These are phyloP conservation scores for Xylota segnis DNA, from an alignment of 2,888 invertebrate species.

Conservation along the genomic window DNA sequence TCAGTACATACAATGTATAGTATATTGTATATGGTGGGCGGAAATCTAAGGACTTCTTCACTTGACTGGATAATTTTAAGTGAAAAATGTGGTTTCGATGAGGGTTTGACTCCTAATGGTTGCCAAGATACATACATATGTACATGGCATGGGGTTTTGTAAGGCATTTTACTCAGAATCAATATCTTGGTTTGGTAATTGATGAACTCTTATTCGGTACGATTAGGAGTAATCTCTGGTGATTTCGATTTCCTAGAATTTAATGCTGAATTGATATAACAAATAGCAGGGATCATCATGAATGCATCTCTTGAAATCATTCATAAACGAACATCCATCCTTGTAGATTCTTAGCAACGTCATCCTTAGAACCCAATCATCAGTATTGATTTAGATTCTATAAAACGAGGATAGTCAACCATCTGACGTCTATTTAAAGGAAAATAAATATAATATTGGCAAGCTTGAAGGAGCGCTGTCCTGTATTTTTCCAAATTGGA, in stretches of 20 bases:
- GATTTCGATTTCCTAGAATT: not conserved
- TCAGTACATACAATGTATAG: not conserved
- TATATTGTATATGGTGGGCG: not conserved
- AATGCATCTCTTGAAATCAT: no score
- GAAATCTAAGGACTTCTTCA: slow-evolving; percentile 19
- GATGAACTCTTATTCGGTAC: not conserved
- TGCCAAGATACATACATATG: no score
- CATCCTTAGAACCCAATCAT: no score
- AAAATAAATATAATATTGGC: not conserved
- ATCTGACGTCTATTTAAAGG: not conserved
- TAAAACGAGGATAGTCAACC: not conserved
- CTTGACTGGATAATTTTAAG: slow-evolving; percentile 30
- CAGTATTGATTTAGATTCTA: no score
- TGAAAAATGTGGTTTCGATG: slow-evolving; percentile 22
- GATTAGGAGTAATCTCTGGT: not conserved
- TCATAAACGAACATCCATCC: no score
- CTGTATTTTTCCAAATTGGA: not conserved
- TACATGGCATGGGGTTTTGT: not conserved
- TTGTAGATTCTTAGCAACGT: no score
- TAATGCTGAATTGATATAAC: no score
- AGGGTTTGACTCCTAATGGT: slow-evolving; percentile 10
- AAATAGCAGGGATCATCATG: no score
- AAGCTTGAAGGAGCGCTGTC: not conserved
- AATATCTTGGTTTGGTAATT: not conserved
- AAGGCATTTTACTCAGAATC: not conserved